Percentiles rank a stretch among this genome's conserved stretches.
Conservation (phyloP, 2,113 vertebrate species). For the Phylloscopus whistleri region DNA sequence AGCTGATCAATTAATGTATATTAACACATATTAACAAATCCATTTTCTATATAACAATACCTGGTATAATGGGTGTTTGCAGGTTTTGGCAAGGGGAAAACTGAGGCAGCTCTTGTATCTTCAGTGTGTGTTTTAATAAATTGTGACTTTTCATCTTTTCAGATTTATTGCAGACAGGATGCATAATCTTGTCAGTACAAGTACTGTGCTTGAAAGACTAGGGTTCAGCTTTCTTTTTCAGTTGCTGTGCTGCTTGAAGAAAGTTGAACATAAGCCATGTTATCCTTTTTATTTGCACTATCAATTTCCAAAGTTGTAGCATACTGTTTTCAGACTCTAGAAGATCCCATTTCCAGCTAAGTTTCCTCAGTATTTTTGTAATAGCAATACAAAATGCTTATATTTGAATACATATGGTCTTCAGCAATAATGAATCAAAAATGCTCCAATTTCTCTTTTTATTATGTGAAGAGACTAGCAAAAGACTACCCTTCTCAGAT, state of each 20-base stretch:
- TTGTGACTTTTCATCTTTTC: not conserved
- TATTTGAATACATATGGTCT: not conserved
- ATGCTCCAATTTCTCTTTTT: not conserved
- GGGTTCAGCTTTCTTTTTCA: not conserved
- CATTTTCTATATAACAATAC: not conserved
- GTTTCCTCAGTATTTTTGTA: not conserved
- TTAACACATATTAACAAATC: not conserved
- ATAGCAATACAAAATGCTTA: not conserved
- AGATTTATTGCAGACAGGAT: not conserved
- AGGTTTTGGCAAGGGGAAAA: not conserved
- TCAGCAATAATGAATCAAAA: not conserved
- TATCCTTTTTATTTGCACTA: not conserved
- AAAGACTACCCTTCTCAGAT: not conserved
- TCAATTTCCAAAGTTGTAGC: not conserved
- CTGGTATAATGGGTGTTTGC: not conserved
- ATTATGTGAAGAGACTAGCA: not conserved
- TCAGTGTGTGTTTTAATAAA: not conserved
- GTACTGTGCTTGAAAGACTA: not conserved
- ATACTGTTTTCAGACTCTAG: not conserved
- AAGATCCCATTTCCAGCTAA: not conserved
- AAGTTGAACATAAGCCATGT: not conserved
- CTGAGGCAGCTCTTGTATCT: not conserved
- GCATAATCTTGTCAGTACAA: not conserved
- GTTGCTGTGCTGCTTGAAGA: not conserved
- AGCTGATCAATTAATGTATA: not conserved